Evolutionary conservation across 1,140 invertebrate genomes (phyloP), one percentile per base, ranked within the genome.

Genomic region (Ceratina calcarata): DNA sequence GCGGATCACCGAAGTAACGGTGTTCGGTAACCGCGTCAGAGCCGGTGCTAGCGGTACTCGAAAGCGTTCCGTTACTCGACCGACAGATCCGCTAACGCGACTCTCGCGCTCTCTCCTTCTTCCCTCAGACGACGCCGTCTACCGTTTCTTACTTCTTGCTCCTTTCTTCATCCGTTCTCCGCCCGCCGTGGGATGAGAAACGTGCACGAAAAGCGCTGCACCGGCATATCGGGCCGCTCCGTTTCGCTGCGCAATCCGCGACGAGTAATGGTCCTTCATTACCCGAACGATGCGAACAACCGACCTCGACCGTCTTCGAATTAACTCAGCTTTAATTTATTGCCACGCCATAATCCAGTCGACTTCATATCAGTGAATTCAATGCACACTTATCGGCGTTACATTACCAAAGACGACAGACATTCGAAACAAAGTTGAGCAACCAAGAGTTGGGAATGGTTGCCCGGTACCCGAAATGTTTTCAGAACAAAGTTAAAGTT

Each of bases 1-100:
- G 76, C 84, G 82, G 82, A 85, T 86, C 85, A 85, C 77, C 82
- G 86, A 89, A 88, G 89, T 92, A 91, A 91, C 91, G 91, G 90
- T 92, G 86, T 89, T 82, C 88, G 90, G 90, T 91, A 91, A 92
- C 89, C 90, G 89, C 91, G 90, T 91, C 91, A 91, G 91, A 91
- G 90, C 84, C 87, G 87, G 88, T 90, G 87, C 87, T 91, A 92
- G 91, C 91, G 91, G 91, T 92, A 92, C 91, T 89, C 84, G 75
- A 80, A 79, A 84, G 86, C 86, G 89, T 87, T 87, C 92, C 92
- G 92, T 93, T 93, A 93, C 88, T 93, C 92, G 92, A 93, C 92
- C 92, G 92, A 93, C 90, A 93, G 92, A 93, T 92, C 92, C 92
- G 91, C 92, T 92, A 92, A 90, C 88, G 87, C 85, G 87, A 87